Base-by-base conservation (phyloP, 1,140 invertebrate species). In the Theocolax elegans region DNA sequence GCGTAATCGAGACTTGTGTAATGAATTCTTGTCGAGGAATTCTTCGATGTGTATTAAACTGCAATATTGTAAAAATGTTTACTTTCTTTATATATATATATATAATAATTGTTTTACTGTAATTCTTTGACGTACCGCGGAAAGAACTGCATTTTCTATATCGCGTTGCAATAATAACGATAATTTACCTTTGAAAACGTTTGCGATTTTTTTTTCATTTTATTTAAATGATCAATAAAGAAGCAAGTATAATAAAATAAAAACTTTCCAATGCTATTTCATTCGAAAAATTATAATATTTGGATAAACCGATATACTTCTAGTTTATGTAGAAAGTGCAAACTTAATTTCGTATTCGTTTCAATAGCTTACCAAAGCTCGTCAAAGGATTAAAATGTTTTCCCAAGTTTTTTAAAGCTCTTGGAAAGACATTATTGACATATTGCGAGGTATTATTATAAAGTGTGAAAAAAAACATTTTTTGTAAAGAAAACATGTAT, bases 401-500 rank as follows among this genome's bases (percentile, higher is more conserved):
- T 46, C 4, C 12, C 62, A 29, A 64, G 19, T 64, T 63, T 53
- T 48, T 51, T 51, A 23, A 27, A 64, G 48, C 48, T 64, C 13
- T 53, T n/a, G 29, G 29, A 10, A 49, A 3, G 46, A 31, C 48
- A 49, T 35, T 62, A 29, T 25, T 62, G 38, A 51, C 48, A 27
- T 29, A 66, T 15, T 44, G 51, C 56, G 48, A 53, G 42, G 42
- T 66, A 54, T 66, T 66, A 54, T 44, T 54, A 66, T 40, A 10
- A 66, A 54, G 21, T 66, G 51, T 51, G 63, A 56, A 66, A 38
- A 27, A 66, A 27, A 54, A 3, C 29, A 54, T 54, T 66, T 66
- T 66, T 66, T 66, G 49, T 54, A 54, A 66, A 56, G 65, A 58
- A 67, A 46, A 58, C 35, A 29, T 67, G 65, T 67, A 67, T 58